phyloP scores from a whole-genome alignment of 2,888 invertebrate genomes.

The Sabellastarte sp. region DNA sequence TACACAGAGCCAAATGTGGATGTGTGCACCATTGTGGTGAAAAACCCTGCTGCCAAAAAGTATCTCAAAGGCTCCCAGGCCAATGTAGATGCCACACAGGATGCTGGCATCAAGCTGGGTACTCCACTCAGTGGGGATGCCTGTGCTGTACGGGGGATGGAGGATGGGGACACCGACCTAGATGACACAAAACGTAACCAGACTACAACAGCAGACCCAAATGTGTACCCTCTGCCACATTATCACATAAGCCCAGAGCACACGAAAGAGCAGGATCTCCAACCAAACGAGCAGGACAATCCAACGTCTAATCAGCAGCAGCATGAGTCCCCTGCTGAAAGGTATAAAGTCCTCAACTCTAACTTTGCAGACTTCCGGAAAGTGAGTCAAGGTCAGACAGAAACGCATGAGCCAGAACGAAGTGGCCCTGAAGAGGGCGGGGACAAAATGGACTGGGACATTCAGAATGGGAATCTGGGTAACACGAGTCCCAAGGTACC shows the following conservation, averaged over 20 bases:
- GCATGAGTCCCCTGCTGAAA: no score
- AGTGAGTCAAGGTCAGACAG: no score
- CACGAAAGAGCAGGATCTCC: no score
- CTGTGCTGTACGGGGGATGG: not conserved
- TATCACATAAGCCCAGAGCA: no score
- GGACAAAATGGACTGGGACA: not conserved
- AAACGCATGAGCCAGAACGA: no score
- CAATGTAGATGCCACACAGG: not conserved
- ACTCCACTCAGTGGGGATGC: not conserved
- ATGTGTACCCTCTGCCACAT: no score
- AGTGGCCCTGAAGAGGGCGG: no score
- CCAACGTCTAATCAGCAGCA: no score
- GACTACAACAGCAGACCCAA: no score
- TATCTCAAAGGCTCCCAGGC: not conserved
- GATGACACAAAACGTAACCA: not conserved
- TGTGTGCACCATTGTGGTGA: not conserved
- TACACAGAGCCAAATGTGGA: not conserved
- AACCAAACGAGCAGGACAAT: no score
- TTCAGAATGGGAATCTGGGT: not conserved
- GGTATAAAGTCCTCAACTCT: no score
- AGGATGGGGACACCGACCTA: not conserved
- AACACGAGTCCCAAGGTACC: not conserved
- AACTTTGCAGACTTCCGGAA: no score
- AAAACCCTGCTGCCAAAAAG: not conserved
- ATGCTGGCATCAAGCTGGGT: not conserved